These are phyloP conservation scores for Macrophya annulata DNA, from an alignment of 2,888 invertebrate species.

Conservation along the genomic window DNA sequence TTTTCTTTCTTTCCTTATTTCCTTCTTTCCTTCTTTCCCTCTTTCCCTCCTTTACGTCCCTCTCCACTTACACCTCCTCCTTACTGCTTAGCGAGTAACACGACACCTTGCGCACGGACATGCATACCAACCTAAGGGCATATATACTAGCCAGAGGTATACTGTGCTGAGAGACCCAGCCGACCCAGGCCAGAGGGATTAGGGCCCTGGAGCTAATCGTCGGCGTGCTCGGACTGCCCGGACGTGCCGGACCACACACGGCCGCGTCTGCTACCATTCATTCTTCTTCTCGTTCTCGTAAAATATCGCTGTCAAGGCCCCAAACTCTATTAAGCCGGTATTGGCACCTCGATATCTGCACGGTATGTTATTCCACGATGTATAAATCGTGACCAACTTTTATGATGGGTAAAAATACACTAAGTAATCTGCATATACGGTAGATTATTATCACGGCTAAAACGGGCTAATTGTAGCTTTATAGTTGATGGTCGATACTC, in stretches of 20 bases:
- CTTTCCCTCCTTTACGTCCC: constrained; percentile 3
- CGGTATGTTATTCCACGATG: neutral
- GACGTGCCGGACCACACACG: constrained; percentile 75
- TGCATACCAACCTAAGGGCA: constrained; percentile 47
- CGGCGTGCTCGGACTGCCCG: constrained; percentile 65
- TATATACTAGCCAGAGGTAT: constrained; percentile 34
- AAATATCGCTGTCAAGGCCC: constrained; percentile 67
- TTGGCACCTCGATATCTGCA: constrained; percentile 37
- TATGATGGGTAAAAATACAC: neutral
- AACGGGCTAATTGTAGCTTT: neutral
- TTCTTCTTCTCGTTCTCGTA: constrained; percentile 66
- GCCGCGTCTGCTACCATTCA: constrained; percentile 65
- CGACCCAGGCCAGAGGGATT: constrained; percentile 59
- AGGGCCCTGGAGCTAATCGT: constrained; percentile 76
- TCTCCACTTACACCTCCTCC: constrained; percentile 57
- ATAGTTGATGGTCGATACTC: neutral
- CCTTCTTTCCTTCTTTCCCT: neutral
- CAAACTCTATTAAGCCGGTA: constrained; percentile 66
- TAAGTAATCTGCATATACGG: too few relatives aligned
- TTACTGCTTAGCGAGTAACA: constrained; percentile 76
- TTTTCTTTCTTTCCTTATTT: constrained; percentile 22
- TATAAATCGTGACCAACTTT: neutral
- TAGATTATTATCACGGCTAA: neutral
- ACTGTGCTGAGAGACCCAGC: constrained; percentile 29
- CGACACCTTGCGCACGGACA: constrained; percentile 68